Evolutionary conservation across 2,113 vertebrate genomes (phyloP), one percentile per base, ranked within the genome.

Genomic region (Heteronetta atricapilla): DNA sequence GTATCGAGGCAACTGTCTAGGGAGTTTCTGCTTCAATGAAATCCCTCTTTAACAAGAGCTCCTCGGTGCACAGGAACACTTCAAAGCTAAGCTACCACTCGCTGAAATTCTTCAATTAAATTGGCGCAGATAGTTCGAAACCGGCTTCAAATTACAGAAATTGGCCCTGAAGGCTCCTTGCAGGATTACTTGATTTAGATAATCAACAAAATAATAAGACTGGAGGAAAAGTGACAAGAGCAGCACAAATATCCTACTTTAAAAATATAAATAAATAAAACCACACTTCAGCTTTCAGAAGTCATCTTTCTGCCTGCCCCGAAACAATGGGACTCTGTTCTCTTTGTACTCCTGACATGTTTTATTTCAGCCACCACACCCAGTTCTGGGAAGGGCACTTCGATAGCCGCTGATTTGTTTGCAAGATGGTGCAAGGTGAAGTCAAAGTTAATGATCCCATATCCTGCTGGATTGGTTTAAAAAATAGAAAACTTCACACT

Each of bases 321-420:
- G 10, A 48, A 95, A 97, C 93, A 95, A 95, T 78, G 93, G 72
- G 38, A 42, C 88, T 88, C 75, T 95, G 95, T 96, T 87, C 91
- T 46, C 55, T 79, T 63, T 70, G 85, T 72, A 36, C 60, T 90
- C 42, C 84, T 50, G 79, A 88, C 55, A 87, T 40, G 25, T 91
- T 94, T 96, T 85, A 91, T 93, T 96, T 79, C 88, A 87, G 23
- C 31, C 75, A 93, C 95, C 95, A 95, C 95, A 95, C 94, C 96
- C 95, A 91, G 67, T 87, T 94, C 92, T 94, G 92, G 96, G 91
- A 96, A 96, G 87, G 89, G 88, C 90, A 72, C 62, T 29, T 36
- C 0, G 53, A 96, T 58, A 91, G 89, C 60, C 0, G 0, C 84
- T 91, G 96, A 96, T 86, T 58, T 72, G 87, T 94, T 95, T 94